phyloP scores from a whole-genome alignment of 2,797 vertebrate species.

The Australoheros facetus region DNA sequence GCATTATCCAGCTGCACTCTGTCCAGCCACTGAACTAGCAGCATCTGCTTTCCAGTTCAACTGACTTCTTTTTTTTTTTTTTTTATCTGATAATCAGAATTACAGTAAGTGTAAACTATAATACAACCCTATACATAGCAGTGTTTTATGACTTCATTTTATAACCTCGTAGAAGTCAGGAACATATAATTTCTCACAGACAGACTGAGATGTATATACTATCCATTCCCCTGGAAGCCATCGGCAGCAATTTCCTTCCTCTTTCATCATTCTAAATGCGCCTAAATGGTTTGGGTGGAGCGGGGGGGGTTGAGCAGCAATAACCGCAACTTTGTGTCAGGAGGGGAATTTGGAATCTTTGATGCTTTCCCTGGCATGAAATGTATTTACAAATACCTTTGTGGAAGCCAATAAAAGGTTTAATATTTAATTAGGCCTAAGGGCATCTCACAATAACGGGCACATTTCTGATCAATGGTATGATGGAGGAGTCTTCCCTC shows the following conservation, averaged over 20 bases:
- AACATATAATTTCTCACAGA: constrained; percentile 57
- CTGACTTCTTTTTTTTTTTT: neutral
- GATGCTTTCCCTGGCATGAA: constrained; percentile 75
- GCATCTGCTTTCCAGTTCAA: constrained; percentile 27
- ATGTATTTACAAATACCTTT: constrained; percentile 82
- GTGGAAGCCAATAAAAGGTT: constrained; percentile 77
- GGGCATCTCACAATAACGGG: constrained; percentile 68
- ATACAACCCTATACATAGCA: constrained; percentile 22
- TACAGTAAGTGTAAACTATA: constrained; percentile 45
- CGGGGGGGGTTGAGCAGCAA: constrained; percentile 57
- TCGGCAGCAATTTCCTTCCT: constrained; percentile 74
- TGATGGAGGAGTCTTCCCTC: constrained; percentile 56
- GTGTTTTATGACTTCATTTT: constrained; percentile 59
- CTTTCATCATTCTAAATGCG: constrained; percentile 83
- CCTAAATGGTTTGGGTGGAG: constrained; percentile 73
- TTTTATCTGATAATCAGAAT: constrained; percentile 55
- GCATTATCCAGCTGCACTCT: constrained; percentile 41
- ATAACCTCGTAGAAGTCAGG: constrained; percentile 45
- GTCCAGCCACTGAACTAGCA: constrained; percentile 8
- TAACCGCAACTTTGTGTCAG: constrained; percentile 74
- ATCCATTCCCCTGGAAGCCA: constrained; percentile 69
- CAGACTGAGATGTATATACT: constrained; percentile 66
- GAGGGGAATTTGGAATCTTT: constrained; percentile 73
- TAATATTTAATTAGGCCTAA: constrained; percentile 83
- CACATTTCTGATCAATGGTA: constrained; percentile 70